Conservation (phyloP, 2,113 vertebrate genomes). For the Phalacrocorax carbo region DNA sequence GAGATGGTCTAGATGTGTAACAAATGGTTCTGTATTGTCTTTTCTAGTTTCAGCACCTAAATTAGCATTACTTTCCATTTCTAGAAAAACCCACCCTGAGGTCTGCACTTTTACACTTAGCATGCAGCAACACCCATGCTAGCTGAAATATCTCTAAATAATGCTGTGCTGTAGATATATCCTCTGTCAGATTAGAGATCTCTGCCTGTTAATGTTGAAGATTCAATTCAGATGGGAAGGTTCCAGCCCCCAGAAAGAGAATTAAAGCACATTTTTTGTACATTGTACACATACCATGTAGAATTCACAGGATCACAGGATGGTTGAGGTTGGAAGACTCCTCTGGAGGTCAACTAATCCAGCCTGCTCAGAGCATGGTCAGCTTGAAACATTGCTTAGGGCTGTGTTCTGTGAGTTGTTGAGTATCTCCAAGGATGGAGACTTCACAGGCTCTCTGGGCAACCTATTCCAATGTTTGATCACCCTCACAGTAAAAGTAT, state of each 20-base stretch:
- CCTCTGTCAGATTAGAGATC: background rate
- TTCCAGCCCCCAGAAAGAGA: background rate
- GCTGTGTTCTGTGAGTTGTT: background rate
- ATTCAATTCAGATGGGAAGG: background rate
- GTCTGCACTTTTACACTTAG: background rate
- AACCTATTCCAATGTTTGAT: background rate
- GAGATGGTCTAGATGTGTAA: background rate
- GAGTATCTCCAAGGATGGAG: background rate
- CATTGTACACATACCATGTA: rapidly evolving
- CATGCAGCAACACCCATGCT: background rate
- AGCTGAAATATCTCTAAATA: background rate
- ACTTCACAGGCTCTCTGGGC: background rate
- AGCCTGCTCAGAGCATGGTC: background rate
- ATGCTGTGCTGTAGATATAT: background rate
- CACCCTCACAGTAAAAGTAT: background rate
- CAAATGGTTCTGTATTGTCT: background rate
- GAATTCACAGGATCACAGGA: background rate
- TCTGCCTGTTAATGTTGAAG: background rate
- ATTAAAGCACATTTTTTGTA: background rate
- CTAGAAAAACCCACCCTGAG: background rate
- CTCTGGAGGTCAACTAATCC: background rate
- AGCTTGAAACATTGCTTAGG: background rate
- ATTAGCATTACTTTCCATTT: background rate
- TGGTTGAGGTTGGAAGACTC: background rate
- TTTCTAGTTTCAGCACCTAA: background rate